phyloP scores from a whole-genome alignment of 2,797 vertebrate genomes.

The Lemur catta region DNA sequence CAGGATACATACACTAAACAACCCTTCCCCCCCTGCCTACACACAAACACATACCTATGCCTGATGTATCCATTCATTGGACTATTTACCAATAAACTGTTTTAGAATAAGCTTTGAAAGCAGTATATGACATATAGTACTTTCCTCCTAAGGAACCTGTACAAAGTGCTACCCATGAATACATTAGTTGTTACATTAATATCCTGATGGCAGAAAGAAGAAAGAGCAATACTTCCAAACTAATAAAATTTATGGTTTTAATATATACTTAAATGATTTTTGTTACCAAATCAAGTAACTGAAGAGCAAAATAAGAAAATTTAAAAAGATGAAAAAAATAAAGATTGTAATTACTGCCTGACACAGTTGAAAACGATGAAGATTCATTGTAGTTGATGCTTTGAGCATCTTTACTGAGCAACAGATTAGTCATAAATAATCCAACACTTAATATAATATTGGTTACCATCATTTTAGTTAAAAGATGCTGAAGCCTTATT shows the following conservation, averaged over 20 bases:
- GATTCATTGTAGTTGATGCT: background rate
- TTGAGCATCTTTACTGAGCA: slow-evolving; percentile 17
- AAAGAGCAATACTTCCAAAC: background rate
- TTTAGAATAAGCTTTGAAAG: background rate
- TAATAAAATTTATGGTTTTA: background rate
- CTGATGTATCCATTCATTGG: background rate
- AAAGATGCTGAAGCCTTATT: slow-evolving; percentile 52
- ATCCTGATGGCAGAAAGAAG: background rate
- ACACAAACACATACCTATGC: background rate
- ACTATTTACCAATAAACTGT: background rate
- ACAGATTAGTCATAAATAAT: slow-evolving; percentile 54
- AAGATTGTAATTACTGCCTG: background rate
- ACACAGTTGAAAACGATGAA: slow-evolving; percentile 3
- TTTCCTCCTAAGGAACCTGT: background rate
- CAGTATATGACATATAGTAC: background rate
- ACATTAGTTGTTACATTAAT: background rate
- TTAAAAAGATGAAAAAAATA: background rate
- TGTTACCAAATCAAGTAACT: background rate
- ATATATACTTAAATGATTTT: background rate
- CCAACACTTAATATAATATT: background rate
- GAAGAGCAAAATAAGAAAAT: slow-evolving; percentile 37
- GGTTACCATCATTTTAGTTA: slow-evolving; percentile 50
- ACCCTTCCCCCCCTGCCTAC: background rate
- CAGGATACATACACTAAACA: background rate
- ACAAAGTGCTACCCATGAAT: background rate